Evolutionary conservation across 2,797 vertebrate genomes (phyloP), one percentile per base, ranked within the genome.

Genomic region (Cirrhinus molitorella): DNA sequence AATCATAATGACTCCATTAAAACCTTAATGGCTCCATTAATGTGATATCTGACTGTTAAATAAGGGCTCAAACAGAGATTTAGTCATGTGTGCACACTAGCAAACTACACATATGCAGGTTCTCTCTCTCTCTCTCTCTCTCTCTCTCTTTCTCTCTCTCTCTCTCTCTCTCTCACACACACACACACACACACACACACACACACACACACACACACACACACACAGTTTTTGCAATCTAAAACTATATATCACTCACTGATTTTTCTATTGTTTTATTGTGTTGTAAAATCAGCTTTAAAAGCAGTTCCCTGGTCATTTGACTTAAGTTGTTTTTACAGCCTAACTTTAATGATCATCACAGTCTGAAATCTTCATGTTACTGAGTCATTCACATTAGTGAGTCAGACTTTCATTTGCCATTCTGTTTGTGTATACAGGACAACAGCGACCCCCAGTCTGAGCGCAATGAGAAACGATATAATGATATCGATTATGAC

Each of bases 401-500:
- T 59, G 67, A 45, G 65, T 70, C 51, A 72, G 25, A 77, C 14
- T 5, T 61, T 28, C 12, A 53, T 45, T 51, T 82, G 72, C 23
- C 3, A 2, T 65, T 28, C 34, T 34, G 28, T 63, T 79, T 80
- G 16, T 86, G 57, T 80, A 13, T 80, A 4, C 81, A 86, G 85
- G 78, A 81, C 34, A 66, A 63, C 45, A 80, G 63, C 9, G 25
- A 37, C 11, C 23, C 45, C 7, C 81, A 76, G 59, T 37, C 73
- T n/a, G 59, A 79, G 3, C 83, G 23, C 34, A 53, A 34, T 25
- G 6, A 85, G 55, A 94, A 92, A 84, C 89, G 89, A 67, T 89
- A 81, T 68, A 75, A 85, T 68, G 89, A 91, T 71, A 6, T 89
- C 0, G 89, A 93, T 86, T 88, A 92, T 40, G 90, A 93, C 87